Evolutionary conservation across 2,797 vertebrate genomes (phyloP).

Genomic region (Sylvilagus floridanus): DNA sequence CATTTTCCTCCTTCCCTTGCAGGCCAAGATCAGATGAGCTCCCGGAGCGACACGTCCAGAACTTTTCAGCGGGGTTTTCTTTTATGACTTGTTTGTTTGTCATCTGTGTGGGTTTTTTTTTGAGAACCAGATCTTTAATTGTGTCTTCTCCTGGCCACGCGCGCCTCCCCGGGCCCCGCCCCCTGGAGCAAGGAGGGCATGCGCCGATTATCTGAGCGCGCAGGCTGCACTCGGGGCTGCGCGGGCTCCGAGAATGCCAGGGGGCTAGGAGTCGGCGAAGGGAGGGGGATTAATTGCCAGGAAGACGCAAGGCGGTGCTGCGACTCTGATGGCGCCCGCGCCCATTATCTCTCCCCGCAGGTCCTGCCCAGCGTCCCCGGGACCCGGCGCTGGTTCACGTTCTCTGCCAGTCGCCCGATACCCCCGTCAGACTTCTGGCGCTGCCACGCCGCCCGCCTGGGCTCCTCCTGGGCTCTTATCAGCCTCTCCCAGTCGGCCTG

Average conservation of each 20-base stretch:
- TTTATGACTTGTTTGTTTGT: constrained; percentile 66
- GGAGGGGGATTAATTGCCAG: constrained; percentile 90
- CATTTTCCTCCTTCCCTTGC: constrained; percentile 74
- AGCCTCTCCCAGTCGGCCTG: constrained; percentile 93
- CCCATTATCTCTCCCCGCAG: constrained; percentile 91
- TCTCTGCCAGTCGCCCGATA: constrained; percentile 84
- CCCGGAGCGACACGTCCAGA: not conserved
- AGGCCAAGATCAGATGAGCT: constrained; percentile 73
- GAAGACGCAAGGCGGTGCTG: constrained; percentile 87
- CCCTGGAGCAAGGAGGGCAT: constrained; percentile 87
- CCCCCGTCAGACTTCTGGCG: constrained; percentile 89
- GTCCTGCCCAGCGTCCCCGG: constrained; percentile 85
- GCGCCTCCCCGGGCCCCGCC: constrained; percentile 48
- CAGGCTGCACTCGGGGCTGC: constrained; percentile 87
- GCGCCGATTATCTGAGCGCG: constrained; percentile 88
- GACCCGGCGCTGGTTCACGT: constrained; percentile 88
- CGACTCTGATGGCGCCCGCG: constrained; percentile 91
- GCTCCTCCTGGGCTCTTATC: constrained; percentile 94
- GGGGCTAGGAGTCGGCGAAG: constrained; percentile 87
- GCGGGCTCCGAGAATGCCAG: constrained; percentile 87
- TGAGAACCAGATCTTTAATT: constrained; percentile 66
- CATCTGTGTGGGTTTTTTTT: not conserved
- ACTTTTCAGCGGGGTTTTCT: constrained; percentile 81
- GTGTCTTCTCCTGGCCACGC: constrained; percentile 79
- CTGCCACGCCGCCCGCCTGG: constrained; percentile 86